Evolutionary conservation across 2,113 vertebrate genomes (phyloP).

Genomic region (Quiscalus mexicanus): DNA sequence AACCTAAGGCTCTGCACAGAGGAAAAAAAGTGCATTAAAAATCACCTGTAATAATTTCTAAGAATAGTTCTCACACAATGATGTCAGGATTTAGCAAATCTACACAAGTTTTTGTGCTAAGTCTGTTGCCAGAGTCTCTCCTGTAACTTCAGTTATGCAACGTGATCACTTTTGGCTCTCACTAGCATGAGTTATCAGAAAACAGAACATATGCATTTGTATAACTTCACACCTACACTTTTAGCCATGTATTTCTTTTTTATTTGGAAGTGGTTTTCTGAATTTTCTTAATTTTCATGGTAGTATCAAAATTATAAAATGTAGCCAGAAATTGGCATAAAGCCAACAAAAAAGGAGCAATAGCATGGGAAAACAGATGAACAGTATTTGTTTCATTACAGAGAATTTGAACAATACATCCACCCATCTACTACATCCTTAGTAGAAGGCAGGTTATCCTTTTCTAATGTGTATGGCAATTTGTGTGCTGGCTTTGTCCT

Average conservation of each 20-base stretch:
- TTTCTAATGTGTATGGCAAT: background rate
- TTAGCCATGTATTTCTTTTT: constrained; percentile 35
- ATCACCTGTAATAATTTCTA: background rate
- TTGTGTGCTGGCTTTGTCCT: background rate
- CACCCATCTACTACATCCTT: background rate
- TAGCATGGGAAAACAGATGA: constrained; percentile 44
- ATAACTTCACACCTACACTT: background rate
- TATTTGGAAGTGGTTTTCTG: constrained; percentile 61
- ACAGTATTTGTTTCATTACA: constrained; percentile 47
- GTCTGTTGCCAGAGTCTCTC: background rate
- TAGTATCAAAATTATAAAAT: constrained; percentile 62
- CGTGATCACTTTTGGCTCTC: background rate
- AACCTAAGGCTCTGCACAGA: background rate
- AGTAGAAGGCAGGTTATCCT: background rate
- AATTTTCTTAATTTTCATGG: constrained; percentile 39
- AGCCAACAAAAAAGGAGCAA: constrained; percentile 61
- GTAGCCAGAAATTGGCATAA: constrained; percentile 65
- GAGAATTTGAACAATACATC: constrained; percentile 14
- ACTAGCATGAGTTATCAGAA: background rate
- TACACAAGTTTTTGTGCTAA: background rate
- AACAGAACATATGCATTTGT: background rate
- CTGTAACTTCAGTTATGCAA: background rate
- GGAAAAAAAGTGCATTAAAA: background rate
- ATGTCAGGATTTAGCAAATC: background rate
- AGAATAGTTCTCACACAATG: background rate